Evolutionary conservation across 2,888 invertebrate genomes (phyloP), one percentile per base, ranked within the genome.

Genomic region (Sphaeridia pumilis): DNA sequence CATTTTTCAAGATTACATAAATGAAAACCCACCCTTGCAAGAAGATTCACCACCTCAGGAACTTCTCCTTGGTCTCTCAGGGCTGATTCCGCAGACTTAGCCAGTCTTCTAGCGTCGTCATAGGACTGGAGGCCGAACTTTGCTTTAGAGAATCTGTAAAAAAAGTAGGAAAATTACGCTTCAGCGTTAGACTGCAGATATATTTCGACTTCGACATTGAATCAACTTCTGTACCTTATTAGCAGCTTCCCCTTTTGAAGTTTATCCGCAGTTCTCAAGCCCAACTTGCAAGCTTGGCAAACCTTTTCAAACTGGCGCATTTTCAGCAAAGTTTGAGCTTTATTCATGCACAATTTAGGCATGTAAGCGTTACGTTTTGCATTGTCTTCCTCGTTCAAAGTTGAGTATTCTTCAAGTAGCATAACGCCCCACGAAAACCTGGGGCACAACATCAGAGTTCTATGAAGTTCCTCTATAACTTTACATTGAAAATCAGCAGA

Each of bases 311-410:
- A 81, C 56, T 77, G 73, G 28, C 78, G 75, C 1, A 76, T 66
- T 67, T n/a, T n/a, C n/a, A n/a, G n/a, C n/a, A 80, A 80, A 66
- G 83, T 82, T 36, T 86, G 71, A 7, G 82, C 80, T 43, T 86
- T 71, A 72, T 89, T 89, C 3, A 77, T 75, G 63, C 82, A 82
- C 1, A 87, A 69, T 60, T 79, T 82, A 14, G 79, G 71, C 1
- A 87, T 70, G 55, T 82, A 69, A 45, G 75, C 74, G 52, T 79
- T 78, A 66, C 82, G 79, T 58, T 75, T 72, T 0, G 69, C 67
- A 69, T 86, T 81, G 54, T 87, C 83, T 1, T 74, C 70, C 27
- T 81, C 80, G 69, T 82, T 74, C 28, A 77, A 75, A 20, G 87
- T 68, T 1, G 75, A 72, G 55, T 80, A 79, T 52, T 74, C 75